A percentile compares a stretch with the other conserved stretches of the same genome.
These are phyloP conservation scores for Uloborus plumipes DNA, from an alignment of 2,888 invertebrate genomes.

Conservation along the genomic window DNA sequence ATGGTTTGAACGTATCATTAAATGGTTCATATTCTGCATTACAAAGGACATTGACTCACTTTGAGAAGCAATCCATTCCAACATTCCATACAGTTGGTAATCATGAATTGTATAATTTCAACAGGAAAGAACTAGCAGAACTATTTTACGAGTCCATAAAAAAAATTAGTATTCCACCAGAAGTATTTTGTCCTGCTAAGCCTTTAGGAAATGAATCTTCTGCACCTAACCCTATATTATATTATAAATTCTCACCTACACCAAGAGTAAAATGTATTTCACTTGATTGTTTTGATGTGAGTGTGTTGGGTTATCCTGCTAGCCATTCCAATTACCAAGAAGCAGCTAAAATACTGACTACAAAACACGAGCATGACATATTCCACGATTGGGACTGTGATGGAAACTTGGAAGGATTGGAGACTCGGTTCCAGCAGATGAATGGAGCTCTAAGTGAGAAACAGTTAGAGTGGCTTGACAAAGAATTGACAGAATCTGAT, in stretches of 20 bases:
- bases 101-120: constrained; percentile 72
- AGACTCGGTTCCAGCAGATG: constrained; percentile 69
- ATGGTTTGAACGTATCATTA: constrained; percentile 69
- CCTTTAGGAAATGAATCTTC: constrained; percentile 16
- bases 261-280: constrained; percentile 69
- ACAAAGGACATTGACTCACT: constrained; percentile 68
- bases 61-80: constrained; percentile 66
- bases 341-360: constrained; percentile 67
- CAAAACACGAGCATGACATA: constrained; percentile 69
- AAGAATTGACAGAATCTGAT: constrained; percentile 68
- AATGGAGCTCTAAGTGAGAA: constrained; percentile 71
- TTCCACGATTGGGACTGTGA: constrained; percentile 68
- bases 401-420: constrained; percentile 68
- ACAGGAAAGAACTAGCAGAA: constrained; percentile 67
- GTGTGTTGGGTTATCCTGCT: constrained; percentile 69
- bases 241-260: constrained; percentile 69
- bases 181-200: constrained; percentile 34
- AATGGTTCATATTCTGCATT: constrained; percentile 68
- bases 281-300: constrained; percentile 71
- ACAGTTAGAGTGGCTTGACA: constrained; percentile 71
- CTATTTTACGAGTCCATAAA: constrained; percentile 63
- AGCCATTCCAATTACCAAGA: constrained; percentile 67
- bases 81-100: constrained; percentile 71
- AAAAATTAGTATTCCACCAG: constrained; percentile 45
- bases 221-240: constrained; percentile 57